phyloP scores from a whole-genome alignment of 1,140 invertebrate species.

The Parapsyche elsis region DNA sequence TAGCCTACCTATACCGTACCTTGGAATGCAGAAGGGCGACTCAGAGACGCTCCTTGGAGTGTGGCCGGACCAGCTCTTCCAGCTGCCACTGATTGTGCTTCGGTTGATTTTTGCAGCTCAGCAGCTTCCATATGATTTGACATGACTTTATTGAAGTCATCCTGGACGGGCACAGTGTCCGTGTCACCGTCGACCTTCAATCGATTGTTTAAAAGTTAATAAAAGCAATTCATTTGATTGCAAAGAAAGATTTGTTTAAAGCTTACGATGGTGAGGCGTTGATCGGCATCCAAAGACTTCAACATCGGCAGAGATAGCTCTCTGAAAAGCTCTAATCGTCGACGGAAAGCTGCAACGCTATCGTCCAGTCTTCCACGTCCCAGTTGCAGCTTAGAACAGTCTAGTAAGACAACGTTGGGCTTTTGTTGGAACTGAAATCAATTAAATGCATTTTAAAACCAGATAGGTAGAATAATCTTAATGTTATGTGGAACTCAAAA shows the following conservation, averaged over 20 bases:
- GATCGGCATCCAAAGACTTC: constrained; percentile 82
- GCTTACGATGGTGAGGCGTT: constrained; percentile 82
- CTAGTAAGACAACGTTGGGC: constrained; percentile 81
- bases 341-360: constrained; percentile 83
- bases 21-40: constrained; percentile 36
- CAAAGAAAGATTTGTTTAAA: constrained; percentile 2
- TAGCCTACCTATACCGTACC: constrained; percentile 46
- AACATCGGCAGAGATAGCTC: constrained; percentile 88
- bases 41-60: background rate
- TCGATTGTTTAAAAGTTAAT: background rate
- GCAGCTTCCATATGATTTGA: constrained; percentile 72
- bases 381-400: constrained; percentile 87
- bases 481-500: too few species aligned
- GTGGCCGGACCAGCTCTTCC: constrained; percentile 12
- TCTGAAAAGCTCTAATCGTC: constrained; percentile 84
- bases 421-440: constrained; percentile 76
- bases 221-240: background rate
- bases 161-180: constrained; percentile 77
- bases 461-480: too few species aligned
- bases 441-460: too few species aligned
- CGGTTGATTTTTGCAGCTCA: constrained; percentile 60
- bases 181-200: constrained; percentile 83
- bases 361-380: constrained; percentile 84
- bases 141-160: constrained; percentile 78
- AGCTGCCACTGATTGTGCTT: constrained; percentile 38